phyloP scores from a whole-genome alignment of 2,888 invertebrate species.

The Morpho helenor region DNA sequence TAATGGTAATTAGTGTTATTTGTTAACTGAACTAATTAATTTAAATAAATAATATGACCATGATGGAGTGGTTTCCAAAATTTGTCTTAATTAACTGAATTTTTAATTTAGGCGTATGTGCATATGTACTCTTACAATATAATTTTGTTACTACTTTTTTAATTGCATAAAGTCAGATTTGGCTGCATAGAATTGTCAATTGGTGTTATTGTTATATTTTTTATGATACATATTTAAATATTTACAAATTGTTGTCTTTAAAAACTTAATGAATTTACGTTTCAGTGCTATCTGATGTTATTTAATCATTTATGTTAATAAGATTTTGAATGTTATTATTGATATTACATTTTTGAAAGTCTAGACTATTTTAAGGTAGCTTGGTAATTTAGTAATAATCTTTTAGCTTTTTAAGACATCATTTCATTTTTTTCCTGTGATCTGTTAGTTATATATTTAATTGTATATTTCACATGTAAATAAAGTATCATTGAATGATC shows the following conservation, averaged over 20 bases:
- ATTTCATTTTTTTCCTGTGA: conserved; percentile 61
- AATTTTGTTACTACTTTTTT: not conserved
- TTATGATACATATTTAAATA: not conserved
- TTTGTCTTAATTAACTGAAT: too few relatives aligned
- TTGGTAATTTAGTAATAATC: conserved; percentile 11
- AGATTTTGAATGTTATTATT: conserved; percentile 1
- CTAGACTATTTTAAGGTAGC: conserved; percentile 8
- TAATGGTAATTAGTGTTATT: too few relatives aligned
- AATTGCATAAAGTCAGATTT: conserved; percentile 51
- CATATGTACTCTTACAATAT: too few relatives aligned
- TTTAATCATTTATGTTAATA: not conserved
- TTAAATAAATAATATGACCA: too few relatives aligned
- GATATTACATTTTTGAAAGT: conserved; percentile 3
- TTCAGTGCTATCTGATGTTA: conserved; percentile 1
- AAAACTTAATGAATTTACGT: conserved; percentile 1
- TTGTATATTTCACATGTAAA: conserved; percentile 69
- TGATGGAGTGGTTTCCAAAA: too few relatives aligned
- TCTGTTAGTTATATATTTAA: conserved; percentile 48
- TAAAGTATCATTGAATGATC: conserved; percentile 76
- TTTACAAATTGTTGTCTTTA: conserved; percentile 11
- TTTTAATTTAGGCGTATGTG: too few relatives aligned
- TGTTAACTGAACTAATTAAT: too few relatives aligned
- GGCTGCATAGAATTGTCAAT: conserved; percentile 69
- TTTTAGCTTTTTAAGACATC: conserved; percentile 18
- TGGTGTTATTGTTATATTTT: conserved; percentile 6